Conservation (phyloP, 2,888 invertebrate genomes). For the Cheilosia vulpina region DNA sequence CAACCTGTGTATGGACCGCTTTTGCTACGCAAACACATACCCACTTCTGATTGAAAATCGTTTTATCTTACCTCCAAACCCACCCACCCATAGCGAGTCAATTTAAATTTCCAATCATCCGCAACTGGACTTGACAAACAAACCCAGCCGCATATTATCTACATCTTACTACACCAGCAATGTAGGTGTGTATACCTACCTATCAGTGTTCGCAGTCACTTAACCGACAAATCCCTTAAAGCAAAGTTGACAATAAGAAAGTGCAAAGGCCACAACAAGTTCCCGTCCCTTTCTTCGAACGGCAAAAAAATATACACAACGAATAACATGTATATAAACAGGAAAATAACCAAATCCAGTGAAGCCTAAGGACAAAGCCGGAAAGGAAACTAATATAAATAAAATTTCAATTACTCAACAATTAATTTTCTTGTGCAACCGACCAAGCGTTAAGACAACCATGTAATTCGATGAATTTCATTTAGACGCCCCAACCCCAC, state of each 20-base stretch:
- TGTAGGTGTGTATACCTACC: not conserved
- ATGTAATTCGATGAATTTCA: constrained; percentile 75
- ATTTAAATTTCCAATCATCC: constrained; percentile 13
- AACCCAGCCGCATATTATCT: not conserved
- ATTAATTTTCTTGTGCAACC: constrained; percentile 83
- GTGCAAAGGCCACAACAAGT: constrained; percentile 16
- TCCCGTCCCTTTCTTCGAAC: not conserved
- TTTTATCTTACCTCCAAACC: too few species aligned
- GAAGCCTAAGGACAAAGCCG: constrained; percentile 71
- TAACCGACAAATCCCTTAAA: constrained; percentile 68
- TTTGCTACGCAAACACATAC: too few species aligned
- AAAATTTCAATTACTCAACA: constrained; percentile 84
- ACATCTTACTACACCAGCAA: not conserved
- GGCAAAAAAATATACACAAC: constrained; percentile 4
- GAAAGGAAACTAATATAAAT: constrained; percentile 83
- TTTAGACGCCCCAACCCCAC: constrained; percentile 31
- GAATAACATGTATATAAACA: constrained; percentile 61
- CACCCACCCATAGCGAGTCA: not conserved
- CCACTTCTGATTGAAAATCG: too few species aligned
- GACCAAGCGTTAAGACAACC: constrained; percentile 81
- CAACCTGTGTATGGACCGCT: too few species aligned
- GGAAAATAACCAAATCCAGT: constrained; percentile 69
- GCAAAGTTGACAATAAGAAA: constrained; percentile 46
- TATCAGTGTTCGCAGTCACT: constrained; percentile 36
- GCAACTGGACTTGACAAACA: constrained; percentile 5